A percentile compares a stretch with the other conserved stretches of the same genome.
phyloP scores from a whole-genome alignment of 2,888 invertebrate genomes.

The Neria commutata region DNA sequence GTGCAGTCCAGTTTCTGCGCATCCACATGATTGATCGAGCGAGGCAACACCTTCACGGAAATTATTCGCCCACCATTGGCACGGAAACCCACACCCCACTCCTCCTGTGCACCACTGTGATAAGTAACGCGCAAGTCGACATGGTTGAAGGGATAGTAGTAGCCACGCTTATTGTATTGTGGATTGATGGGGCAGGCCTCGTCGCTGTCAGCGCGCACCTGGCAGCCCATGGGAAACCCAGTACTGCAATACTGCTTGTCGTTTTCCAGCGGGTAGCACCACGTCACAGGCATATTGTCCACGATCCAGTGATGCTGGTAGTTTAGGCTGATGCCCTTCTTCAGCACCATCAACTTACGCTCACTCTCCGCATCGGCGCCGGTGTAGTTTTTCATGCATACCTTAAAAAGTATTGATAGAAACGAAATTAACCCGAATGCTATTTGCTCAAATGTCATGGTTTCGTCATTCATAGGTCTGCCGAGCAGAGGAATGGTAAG shows the following conservation, averaged over 20 bases:
- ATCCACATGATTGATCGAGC: slow-evolving; percentile 66
- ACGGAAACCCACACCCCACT: slow-evolving; percentile 81
- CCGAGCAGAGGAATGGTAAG: no score
- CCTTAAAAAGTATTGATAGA: slow-evolving; percentile 37
- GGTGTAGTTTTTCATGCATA: slow-evolving; percentile 74
- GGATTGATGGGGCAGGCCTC: slow-evolving; percentile 69
- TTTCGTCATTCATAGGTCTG: neutral
- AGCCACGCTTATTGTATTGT: slow-evolving; percentile 69
- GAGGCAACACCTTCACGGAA: slow-evolving; percentile 73
- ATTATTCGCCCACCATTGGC: slow-evolving; percentile 88
- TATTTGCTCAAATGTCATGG: no score
- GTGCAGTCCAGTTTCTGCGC: slow-evolving; percentile 63
- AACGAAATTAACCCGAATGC: neutral
- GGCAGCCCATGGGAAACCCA: slow-evolving; percentile 98
- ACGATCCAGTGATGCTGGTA: slow-evolving; percentile 99
- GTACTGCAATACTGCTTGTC: slow-evolving; percentile 86
- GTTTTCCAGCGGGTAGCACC: slow-evolving; percentile 83
- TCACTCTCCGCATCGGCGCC: slow-evolving; percentile 69
- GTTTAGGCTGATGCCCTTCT: slow-evolving; percentile 91
- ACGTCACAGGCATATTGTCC: slow-evolving; percentile 99
- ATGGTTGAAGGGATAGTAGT: slow-evolving; percentile 95
- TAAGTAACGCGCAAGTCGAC: slow-evolving; percentile 93
- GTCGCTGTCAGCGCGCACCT: slow-evolving; percentile 66
- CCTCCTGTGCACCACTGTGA: slow-evolving; percentile 86
- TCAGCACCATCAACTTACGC: slow-evolving; percentile 79